phyloP scores from a whole-genome alignment of 2,888 invertebrate species.

The Psylliodes chrysocephalus region DNA sequence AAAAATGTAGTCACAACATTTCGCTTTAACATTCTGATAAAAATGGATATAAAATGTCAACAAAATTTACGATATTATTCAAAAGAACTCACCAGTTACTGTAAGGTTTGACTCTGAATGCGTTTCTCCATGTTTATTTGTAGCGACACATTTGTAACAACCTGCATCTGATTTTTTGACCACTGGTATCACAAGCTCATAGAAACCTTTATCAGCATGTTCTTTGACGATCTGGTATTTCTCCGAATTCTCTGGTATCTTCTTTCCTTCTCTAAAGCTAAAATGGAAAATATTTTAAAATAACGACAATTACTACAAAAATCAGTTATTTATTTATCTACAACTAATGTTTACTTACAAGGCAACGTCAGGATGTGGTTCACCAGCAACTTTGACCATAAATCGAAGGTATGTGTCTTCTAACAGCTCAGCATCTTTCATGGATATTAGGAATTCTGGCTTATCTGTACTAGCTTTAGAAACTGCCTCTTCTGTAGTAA shows the following conservation, averaged over 20 bases:
- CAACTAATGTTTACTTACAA: conserved; percentile 86
- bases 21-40: too few relatives aligned
- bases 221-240: conserved; percentile 78
- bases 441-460: conserved; percentile 84
- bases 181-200: conserved; percentile 86
- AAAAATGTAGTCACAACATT: too few relatives aligned
- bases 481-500: conserved; percentile 77
- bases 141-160: conserved; percentile 84
- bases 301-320: too few relatives aligned
- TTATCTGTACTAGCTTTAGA: conserved; percentile 76
- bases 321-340: conserved; percentile 82
- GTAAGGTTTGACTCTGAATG: conserved; percentile 80
- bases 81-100: conserved; percentile 77
- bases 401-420: conserved; percentile 88
- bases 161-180: conserved; percentile 84
- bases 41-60: too few relatives aligned
- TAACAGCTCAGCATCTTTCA: conserved; percentile 88
- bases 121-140: conserved; percentile 83
- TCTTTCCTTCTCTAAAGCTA: conserved; percentile 85
- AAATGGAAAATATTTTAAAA: too few relatives aligned
- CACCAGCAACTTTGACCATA: conserved; percentile 88
- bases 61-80: too few relatives aligned
- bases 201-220: conserved; percentile 83
- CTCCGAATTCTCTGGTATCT: conserved; percentile 75
- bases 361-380: conserved; percentile 88